A percentile compares a stretch with the other conserved stretches of the same genome.
Conservation (phyloP, 2,888 invertebrate genomes). For the Eilema sororculum region DNA sequence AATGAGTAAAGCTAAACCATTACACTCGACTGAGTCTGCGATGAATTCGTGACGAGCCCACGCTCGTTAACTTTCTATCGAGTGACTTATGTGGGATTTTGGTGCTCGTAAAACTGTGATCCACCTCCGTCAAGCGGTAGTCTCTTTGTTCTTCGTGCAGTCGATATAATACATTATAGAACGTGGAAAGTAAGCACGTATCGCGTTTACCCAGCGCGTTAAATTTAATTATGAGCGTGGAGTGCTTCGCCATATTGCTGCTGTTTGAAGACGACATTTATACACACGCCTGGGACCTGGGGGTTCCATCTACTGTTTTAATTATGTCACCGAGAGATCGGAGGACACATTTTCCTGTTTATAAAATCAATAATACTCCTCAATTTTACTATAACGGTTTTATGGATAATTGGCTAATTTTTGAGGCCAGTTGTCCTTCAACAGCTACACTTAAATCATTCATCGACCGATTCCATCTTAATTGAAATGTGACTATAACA, state of each 20-base stretch:
- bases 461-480: not conserved
- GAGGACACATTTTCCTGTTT: not conserved
- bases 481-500: too few relatives aligned
- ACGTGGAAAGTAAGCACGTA: constrained; percentile 9
- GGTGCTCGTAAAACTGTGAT: constrained; percentile 15
- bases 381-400: too few relatives aligned
- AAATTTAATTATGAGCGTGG: constrained; percentile 17
- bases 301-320: not conserved
- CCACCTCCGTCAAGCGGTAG: not conserved
- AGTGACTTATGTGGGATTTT: constrained; percentile 25
- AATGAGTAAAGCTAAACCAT: constrained; percentile 51
- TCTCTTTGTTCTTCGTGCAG: not conserved
- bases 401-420: not conserved
- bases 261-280: constrained; percentile 1
- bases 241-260: not conserved
- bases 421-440: not conserved
- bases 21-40: constrained; percentile 22
- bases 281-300: not conserved
- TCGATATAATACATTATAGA: constrained; percentile 8
- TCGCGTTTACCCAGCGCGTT: constrained; percentile 11
- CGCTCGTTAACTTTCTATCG: constrained; percentile 42
- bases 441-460: not conserved
- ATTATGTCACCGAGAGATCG: not conserved
- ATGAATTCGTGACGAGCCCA: constrained; percentile 33
- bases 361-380: not conserved